Conservation (phyloP, 2,797 vertebrate genomes). For the Trematomus bernacchii region DNA sequence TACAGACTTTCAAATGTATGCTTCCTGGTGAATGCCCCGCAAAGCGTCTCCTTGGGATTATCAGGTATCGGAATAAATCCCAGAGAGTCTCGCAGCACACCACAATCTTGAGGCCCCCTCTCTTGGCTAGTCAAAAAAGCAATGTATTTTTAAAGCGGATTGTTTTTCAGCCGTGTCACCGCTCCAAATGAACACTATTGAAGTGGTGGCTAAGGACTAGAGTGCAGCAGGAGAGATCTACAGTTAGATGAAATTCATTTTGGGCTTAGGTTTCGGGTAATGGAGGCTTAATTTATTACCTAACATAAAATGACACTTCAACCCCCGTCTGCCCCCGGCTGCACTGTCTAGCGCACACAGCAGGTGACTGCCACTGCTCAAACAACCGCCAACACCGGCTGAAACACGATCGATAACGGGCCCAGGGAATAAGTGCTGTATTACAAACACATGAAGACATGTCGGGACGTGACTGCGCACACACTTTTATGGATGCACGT, state of each 20-base stretch:
- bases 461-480: slow-evolving; percentile 30
- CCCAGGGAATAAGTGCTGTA: slow-evolving; percentile 9
- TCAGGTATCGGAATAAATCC: slow-evolving; percentile 73
- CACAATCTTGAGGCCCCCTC: slow-evolving; percentile 36
- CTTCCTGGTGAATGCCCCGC: slow-evolving; percentile 72
- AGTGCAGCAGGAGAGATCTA: slow-evolving; percentile 59
- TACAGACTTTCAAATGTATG: slow-evolving; percentile 72
- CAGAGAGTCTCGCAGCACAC: slow-evolving; percentile 69
- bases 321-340: slow-evolving; percentile 59
- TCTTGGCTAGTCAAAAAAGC: slow-evolving; percentile 10
- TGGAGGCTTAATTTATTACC: slow-evolving; percentile 80
- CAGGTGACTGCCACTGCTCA: slow-evolving; percentile 65
- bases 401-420: slow-evolving; percentile 47
- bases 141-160: slow-evolving; percentile 78
- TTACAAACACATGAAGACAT: slow-evolving; percentile 51
- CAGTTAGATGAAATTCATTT: slow-evolving; percentile 75
- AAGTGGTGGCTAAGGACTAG: slow-evolving; percentile 64
- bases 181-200: slow-evolving; percentile 63
- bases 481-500: slow-evolving; percentile 33
- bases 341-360: slow-evolving; percentile 61
- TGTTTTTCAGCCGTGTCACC: slow-evolving; percentile 70
- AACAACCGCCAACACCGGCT: slow-evolving; percentile 10
- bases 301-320: slow-evolving; percentile 80
- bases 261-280: slow-evolving; percentile 80
- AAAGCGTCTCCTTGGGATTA: slow-evolving; percentile 77